phyloP scores from a whole-genome alignment of 2,797 vertebrate genomes.

The Spondyliosoma cantharus region DNA sequence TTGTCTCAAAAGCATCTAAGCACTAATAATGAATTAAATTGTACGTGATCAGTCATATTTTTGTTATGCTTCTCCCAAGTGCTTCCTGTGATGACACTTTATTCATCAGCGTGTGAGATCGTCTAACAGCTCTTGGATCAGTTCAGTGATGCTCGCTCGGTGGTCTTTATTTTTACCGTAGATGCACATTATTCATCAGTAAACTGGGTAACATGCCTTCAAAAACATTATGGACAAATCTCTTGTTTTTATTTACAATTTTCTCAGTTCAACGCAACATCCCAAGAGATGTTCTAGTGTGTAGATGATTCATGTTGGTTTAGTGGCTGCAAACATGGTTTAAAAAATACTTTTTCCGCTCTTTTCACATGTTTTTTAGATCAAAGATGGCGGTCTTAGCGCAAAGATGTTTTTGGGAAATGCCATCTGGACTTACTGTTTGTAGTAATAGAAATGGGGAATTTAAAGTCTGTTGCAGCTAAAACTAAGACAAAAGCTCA shows the following conservation, averaged over 20 bases:
- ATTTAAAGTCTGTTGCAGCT: constrained; percentile 64
- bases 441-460: constrained; percentile 42
- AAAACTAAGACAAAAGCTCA: constrained; percentile 45
- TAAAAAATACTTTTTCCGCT: neutral
- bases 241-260: neutral
- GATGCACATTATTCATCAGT: constrained; percentile 45
- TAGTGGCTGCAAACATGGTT: constrained; percentile 25
- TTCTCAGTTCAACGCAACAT: constrained; percentile 1
- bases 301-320: constrained; percentile 37
- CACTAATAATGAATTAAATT: constrained; percentile 61
- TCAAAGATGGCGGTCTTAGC: constrained; percentile 33
- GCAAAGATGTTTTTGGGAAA: constrained; percentile 33
- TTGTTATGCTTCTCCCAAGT: constrained; percentile 48
- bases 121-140: constrained; percentile 30
- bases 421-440: constrained; percentile 41
- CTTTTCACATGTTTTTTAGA: constrained; percentile 20
- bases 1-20: constrained; percentile 29
- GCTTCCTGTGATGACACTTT: constrained; percentile 65
- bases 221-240: constrained; percentile 10
- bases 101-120: constrained; percentile 34
- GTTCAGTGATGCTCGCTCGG: constrained; percentile 10
- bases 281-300: constrained; percentile 29
- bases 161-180: constrained; percentile 31
- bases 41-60: constrained; percentile 60
- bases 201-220: constrained; percentile 35